A percentile compares a stretch with the other conserved stretches of the same genome.
phyloP scores from a whole-genome alignment of 2,113 vertebrate genomes.

The Bostrychus sinensis region DNA sequence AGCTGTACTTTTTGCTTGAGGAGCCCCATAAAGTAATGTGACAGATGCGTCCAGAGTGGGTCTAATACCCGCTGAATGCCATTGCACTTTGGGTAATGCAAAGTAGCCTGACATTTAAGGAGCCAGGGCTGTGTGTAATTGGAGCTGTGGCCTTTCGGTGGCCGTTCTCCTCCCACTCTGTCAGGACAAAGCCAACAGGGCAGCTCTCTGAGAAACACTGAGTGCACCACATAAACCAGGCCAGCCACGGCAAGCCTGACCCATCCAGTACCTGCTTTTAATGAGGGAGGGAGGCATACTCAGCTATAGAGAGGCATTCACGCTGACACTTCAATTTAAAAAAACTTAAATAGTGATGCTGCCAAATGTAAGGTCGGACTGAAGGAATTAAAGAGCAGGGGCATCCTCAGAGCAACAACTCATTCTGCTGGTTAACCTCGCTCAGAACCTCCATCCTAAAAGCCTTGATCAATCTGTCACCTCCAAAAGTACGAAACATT shows the following conservation, averaged over 20 bases:
- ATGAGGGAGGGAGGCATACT: constrained; percentile 21
- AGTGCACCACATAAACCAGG: constrained; percentile 34
- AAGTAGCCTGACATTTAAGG: constrained; percentile 80
- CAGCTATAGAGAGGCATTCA: not conserved
- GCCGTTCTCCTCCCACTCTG: constrained; percentile 54
- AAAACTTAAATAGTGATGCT: constrained; percentile 19
- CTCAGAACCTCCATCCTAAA: constrained; percentile 15
- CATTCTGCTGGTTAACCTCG: constrained; percentile 29
- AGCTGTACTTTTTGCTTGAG: constrained; percentile 36
- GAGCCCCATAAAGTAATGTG: constrained; percentile 49
- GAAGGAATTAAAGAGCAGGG: constrained; percentile 20
- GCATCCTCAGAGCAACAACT: constrained; percentile 10
- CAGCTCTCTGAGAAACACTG: constrained; percentile 39
- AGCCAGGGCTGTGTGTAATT: constrained; percentile 70
- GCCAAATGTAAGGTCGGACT: constrained; percentile 22
- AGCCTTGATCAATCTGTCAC: constrained; percentile 32
- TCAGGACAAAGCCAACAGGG: constrained; percentile 60
- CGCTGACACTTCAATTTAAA: constrained; percentile 27
- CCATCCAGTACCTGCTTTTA: constrained; percentile 31
- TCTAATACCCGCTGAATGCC: constrained; percentile 73
- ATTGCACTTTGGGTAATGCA: constrained; percentile 72
- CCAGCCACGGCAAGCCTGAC: constrained; percentile 36
- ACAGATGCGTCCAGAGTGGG: constrained; percentile 62
- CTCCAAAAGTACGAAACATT: constrained; percentile 18
- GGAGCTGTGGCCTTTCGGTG: constrained; percentile 73